Evolutionary conservation across 2,113 vertebrate genomes (phyloP).

Genomic region (Camelus bactrianus): DNA sequence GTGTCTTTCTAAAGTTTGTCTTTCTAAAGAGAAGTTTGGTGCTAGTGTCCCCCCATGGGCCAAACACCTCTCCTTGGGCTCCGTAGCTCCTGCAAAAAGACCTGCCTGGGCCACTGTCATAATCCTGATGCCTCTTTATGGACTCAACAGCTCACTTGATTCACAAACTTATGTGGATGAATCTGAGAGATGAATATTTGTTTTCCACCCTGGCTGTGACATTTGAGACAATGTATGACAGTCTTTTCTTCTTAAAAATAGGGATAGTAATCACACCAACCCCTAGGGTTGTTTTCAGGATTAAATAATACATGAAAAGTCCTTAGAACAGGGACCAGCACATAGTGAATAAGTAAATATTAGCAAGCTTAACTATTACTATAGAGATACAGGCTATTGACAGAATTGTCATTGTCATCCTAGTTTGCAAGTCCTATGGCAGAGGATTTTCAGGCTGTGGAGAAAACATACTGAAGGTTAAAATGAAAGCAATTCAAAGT

Average conservation of each 20-base stretch:
- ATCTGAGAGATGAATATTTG: conserved; percentile 50
- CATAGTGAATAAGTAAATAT: not conserved
- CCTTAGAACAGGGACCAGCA: not conserved
- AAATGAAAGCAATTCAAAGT: not conserved
- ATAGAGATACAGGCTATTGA: not conserved
- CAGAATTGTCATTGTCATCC: not conserved
- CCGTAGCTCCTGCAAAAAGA: not conserved
- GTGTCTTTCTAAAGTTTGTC: not conserved
- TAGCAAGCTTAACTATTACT: not conserved
- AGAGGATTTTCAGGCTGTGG: not conserved
- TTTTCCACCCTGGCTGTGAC: conserved; percentile 6
- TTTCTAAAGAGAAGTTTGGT: not conserved
- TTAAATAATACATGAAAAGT: conserved; percentile 29
- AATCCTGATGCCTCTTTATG: conserved; percentile 40
- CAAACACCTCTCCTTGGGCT: not conserved
- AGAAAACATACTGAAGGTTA: conserved; percentile 47
- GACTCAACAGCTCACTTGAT: not conserved
- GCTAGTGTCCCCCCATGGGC: too few relatives aligned
- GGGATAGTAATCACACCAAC: not conserved
- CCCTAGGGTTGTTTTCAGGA: not conserved
- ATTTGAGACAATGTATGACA: not conserved
- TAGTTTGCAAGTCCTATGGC: not conserved
- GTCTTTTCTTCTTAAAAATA: not conserved
- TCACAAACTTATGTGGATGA: not conserved
- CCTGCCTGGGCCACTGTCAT: not conserved